These are phyloP conservation scores for Syrphus vitripennis DNA, from an alignment of 2,888 invertebrate genomes.

Conservation along the genomic window DNA sequence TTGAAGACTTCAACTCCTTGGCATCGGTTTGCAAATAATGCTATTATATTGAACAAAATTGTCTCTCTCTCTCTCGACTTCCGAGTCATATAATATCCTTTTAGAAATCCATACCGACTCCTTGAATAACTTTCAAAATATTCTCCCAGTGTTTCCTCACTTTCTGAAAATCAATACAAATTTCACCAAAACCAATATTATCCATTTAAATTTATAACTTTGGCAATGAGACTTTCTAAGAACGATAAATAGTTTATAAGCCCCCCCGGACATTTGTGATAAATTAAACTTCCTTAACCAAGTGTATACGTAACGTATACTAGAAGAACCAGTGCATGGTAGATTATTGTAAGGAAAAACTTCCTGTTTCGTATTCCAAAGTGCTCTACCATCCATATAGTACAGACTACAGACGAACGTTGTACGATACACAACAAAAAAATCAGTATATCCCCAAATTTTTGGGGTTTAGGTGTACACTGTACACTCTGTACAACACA, in stretches of 20 bases:
- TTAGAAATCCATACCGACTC: neutral
- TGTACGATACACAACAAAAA: neutral
- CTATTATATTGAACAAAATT: neutral
- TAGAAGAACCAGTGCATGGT: neutral
- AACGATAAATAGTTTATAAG: slow-evolving; percentile 69
- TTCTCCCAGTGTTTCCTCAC: neutral
- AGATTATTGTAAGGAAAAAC: slow-evolving; percentile 10
- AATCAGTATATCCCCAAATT: slow-evolving; percentile 30
- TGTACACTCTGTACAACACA: too few relatives aligned
- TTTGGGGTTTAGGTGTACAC: slow-evolving; percentile 39
- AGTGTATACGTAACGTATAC: neutral
- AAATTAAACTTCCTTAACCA: slow-evolving; percentile 65
- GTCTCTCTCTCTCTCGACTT: neutral
- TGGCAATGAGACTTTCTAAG: slow-evolving; percentile 65
- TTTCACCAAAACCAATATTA: slow-evolving; percentile 65
- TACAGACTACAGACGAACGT: too few relatives aligned
- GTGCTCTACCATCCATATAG: neutral
- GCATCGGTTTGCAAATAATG: neutral
- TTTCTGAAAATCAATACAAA: slow-evolving; percentile 56
- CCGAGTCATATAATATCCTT: neutral
- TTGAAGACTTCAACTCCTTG: neutral
- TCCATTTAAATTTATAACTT: slow-evolving; percentile 63
- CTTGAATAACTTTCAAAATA: neutral
- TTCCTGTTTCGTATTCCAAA: slow-evolving; percentile 18
- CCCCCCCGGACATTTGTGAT: slow-evolving; percentile 65